Evolutionary conservation across 2,797 vertebrate species (phyloP), one percentile per base, ranked within the genome.

Genomic region (Gymnoscopelus braueri): DNA sequence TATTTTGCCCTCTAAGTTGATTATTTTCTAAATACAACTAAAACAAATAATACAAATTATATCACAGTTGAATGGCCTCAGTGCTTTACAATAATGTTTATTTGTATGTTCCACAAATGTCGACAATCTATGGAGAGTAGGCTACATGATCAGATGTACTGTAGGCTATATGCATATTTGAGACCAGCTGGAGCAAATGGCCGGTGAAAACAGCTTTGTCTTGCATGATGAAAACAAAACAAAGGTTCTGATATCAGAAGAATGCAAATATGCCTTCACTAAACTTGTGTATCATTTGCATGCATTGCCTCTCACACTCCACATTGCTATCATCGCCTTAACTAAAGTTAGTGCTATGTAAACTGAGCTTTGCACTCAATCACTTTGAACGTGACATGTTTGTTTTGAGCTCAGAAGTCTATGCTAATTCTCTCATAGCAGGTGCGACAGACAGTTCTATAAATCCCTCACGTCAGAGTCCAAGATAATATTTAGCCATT

Each of bases 211-310:
- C 79, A 87, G 74, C 75, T 79, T 77, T 48, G 64, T 66, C 50
- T 78, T 86, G 77, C 73, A 79, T 48, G 23, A 62, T 64, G 68
- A 84, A 82, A 87, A 84, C 75, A 82, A 82, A 84, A 77, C 82
- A 82, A 63, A 62, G 78, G 77, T 87, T 87, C 78, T 87, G 66
- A 84, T 87, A 81, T 90, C 79, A 82, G 52, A 73, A 11, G 3
- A 48, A 92, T 91, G 87, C 87, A 92, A 92, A 93, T 88, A 44
- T 48, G 14, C 69, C 54, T 65, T 62, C 58, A 77, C 69, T 74
- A 72, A 86, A 82, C 24, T 60, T 78, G 72, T 78, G 69, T 39
- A 0, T 68, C 3, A 77, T 89, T 86, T 89, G 87, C 85, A 86
- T 87, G 66, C 13, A 12, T 39, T 58, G 57, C 65, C 60, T 81